Conservation (phyloP, 2,113 vertebrate species). For the Aegithalos caudatus region DNA sequence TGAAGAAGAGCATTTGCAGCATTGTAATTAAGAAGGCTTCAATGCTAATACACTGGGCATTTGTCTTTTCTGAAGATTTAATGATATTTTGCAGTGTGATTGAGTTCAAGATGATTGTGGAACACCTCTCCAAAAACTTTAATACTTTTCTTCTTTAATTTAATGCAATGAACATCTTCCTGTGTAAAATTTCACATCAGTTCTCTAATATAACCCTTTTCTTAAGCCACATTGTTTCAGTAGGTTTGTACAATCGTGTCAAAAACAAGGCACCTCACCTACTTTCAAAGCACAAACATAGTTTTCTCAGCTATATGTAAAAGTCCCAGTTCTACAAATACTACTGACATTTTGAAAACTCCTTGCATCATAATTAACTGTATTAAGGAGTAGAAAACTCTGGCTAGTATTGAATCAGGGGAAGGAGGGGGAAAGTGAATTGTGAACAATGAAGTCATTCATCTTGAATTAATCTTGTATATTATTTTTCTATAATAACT, state of each 20-base stretch:
- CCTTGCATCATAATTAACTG: not conserved
- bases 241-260: not conserved
- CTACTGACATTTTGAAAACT: not conserved
- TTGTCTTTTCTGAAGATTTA: conserved; percentile 24
- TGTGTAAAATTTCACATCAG: not conserved
- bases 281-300: not conserved
- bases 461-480: not conserved
- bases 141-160: not conserved
- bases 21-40: conserved; percentile 12
- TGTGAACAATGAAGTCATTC: not conserved
- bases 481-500: not conserved
- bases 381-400: not conserved
- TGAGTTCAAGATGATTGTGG: not conserved
- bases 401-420: not conserved
- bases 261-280: not conserved
- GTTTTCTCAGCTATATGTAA: not conserved
- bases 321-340: not conserved
- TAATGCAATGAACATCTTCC: not conserved
- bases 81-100: not conserved
- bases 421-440: not conserved
- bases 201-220: not conserved
- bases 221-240: not conserved
- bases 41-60: conserved; percentile 9
- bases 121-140: not conserved
- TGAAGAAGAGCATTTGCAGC: not conserved